Evolutionary conservation across 2,797 vertebrate genomes (phyloP).

Genomic region (Spondyliosoma cantharus): DNA sequence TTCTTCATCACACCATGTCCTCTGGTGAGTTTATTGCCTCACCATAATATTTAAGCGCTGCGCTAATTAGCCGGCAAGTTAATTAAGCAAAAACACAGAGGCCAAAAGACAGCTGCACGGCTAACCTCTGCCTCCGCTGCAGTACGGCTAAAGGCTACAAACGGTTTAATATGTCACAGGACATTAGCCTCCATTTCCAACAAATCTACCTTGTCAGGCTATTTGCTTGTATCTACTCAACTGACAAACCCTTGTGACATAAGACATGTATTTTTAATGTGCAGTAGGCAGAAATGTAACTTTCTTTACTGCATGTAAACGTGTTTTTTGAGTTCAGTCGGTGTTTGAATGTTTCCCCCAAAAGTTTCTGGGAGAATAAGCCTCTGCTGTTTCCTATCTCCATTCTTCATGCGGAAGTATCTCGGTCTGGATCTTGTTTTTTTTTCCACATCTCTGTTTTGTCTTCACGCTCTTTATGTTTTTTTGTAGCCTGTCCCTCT

Average conservation of each 20-base stretch:
- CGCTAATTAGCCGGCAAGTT: constrained; percentile 1
- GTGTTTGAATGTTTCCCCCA: background rate
- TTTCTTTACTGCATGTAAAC: no score
- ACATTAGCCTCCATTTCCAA: constrained; percentile 22
- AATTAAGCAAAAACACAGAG: background rate
- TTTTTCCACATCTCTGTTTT: background rate
- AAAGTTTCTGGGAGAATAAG: background rate
- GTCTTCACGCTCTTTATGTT: background rate
- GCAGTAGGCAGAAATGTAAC: background rate
- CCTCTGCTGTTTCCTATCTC: background rate
- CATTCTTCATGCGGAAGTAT: background rate
- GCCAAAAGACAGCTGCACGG: background rate
- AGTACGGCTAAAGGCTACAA: background rate
- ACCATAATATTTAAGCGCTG: background rate
- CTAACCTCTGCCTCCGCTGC: background rate
- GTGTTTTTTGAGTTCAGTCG: background rate
- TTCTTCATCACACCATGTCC: background rate
- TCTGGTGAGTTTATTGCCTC: background rate
- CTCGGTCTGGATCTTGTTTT: background rate
- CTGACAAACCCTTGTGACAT: background rate
- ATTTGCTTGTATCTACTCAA: constrained; percentile 18
- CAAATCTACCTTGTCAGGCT: constrained; percentile 1
- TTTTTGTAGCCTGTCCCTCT: background rate
- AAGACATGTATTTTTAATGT: background rate
- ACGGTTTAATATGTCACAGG: constrained; percentile 1